A percentile compares a stretch with the other conserved stretches of the same genome.
Conservation (phyloP, 2,797 vertebrate species). For the Trachops cirrhosus region DNA sequence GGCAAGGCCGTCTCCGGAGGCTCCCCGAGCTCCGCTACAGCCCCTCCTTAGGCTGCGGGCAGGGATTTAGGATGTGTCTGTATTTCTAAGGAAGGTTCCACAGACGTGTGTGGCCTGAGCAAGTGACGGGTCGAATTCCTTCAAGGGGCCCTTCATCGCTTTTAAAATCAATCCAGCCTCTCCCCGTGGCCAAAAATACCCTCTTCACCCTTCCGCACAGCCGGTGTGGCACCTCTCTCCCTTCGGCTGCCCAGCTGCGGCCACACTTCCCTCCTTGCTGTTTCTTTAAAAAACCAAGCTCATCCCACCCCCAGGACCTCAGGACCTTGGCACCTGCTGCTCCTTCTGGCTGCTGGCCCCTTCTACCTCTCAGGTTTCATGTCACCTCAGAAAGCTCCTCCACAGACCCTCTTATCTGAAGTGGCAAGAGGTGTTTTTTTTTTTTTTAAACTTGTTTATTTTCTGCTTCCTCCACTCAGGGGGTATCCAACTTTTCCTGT, state of each 20-base stretch:
- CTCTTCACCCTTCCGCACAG: too few species aligned
- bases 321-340: not conserved
- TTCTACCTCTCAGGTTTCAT: not conserved
- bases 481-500: not conserved
- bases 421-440: not conserved
- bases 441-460: not conserved
- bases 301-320: not conserved
- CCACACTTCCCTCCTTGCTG: not conserved
- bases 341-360: not conserved
- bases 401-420: not conserved
- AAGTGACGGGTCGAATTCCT: not conserved
- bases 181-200: fast-evolving
- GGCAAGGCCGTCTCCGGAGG: not conserved
- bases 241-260: too few species aligned
- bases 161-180: not conserved
- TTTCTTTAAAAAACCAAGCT: not conserved
- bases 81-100: not conserved
- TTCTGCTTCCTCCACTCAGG: not conserved
- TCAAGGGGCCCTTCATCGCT: not conserved
- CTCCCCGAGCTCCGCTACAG: not conserved
- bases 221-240: not conserved
- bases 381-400: not conserved
- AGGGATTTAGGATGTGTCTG: not conserved
- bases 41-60: not conserved
- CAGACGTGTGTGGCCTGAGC: not conserved